Conservation (phyloP, 2,888 invertebrate species). For the Altica lythri region DNA sequence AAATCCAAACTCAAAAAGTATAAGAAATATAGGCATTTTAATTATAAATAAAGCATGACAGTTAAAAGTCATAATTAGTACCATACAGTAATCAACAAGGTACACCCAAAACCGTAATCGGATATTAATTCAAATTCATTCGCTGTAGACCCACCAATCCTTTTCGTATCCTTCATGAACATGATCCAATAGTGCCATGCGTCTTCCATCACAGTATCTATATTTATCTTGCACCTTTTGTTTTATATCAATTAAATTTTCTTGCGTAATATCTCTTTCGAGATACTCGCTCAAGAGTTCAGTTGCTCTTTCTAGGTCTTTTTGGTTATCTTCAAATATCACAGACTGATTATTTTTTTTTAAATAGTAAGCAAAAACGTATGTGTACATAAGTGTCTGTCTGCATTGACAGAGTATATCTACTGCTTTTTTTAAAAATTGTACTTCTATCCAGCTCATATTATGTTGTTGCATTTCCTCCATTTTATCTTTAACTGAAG, state of each 20-base stretch:
- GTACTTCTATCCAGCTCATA: conserved; percentile 99
- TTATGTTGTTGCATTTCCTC: conserved; percentile 99
- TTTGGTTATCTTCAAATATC: conserved; percentile 99
- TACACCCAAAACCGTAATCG: conserved; percentile 21
- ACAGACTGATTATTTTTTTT: conserved; percentile 98
- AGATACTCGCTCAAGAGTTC: conserved; percentile 97
- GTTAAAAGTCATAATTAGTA: conserved; percentile 30
- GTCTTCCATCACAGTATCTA: conserved; percentile 96
- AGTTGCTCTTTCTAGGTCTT: conserved; percentile 97
- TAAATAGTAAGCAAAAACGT: conserved; percentile 98
- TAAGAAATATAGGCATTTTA: conserved; percentile 33
- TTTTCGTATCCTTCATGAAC: conserved; percentile 99
- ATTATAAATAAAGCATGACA: conserved; percentile 31
- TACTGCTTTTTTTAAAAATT: conserved; percentile 97
- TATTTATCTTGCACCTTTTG: conserved; percentile 99
- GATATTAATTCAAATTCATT: conserved; percentile 62
- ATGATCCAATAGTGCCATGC: conserved; percentile 93
- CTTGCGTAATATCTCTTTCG: conserved; percentile 96
- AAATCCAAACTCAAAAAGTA: too few species aligned
- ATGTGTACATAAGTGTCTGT: conserved; percentile 98
- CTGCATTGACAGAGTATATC: conserved; percentile 96
- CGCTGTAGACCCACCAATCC: conserved; percentile 97
- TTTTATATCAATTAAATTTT: conserved; percentile 96
- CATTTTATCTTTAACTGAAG: conserved; percentile 97
- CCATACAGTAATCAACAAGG: conserved; percentile 29